Evolutionary conservation across 2,888 invertebrate genomes (phyloP), one percentile per base, ranked within the genome.

Genomic region (Lymantria dispar): DNA sequence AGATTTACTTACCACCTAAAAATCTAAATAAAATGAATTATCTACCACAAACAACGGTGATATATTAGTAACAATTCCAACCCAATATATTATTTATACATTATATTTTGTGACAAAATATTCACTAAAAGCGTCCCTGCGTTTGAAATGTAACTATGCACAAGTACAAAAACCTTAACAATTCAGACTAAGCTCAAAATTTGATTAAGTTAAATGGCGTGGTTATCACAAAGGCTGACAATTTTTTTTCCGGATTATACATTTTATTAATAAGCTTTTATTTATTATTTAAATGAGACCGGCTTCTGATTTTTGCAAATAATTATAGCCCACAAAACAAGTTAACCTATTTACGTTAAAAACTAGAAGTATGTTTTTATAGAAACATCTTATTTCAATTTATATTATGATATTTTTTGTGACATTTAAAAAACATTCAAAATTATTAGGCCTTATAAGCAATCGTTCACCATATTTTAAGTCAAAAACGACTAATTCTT

Each of bases 111-210:
- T 43, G 39, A 38, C n/a, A 29, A 8, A 40, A 14, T 38, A 22
- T 22, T 29, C 31, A 48, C 43, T 38, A 38, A 43, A 42, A 29
- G 49, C 49, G 10, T 50, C 45, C 36, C 38, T 9, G 42, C 43
- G 12, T 33, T 45, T 33, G 33, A 3, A 45, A 50, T 45, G 9
- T 29, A 43, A 48, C 9, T 10, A 22, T 5, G 13, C n/a, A 37
- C 29, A 42, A 50, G 50, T 43, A 50, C 46, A 38, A 39, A 38
- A 43, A 46, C 37, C 29, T 36, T 15, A 46, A 43, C 45, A 45
- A 43, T 30, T 39, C 42, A 46, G 40, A 49, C 40, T 45, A 45
- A 46, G 50, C 50, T 33, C 15, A 12, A 46, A 38, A 38, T 38
- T 38, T 7, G 1, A n/a, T 10, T 38, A 38, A n/a, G 38, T 12